Conservation (phyloP, 2,797 vertebrate species). For the Neopelma chrysocephalum region DNA sequence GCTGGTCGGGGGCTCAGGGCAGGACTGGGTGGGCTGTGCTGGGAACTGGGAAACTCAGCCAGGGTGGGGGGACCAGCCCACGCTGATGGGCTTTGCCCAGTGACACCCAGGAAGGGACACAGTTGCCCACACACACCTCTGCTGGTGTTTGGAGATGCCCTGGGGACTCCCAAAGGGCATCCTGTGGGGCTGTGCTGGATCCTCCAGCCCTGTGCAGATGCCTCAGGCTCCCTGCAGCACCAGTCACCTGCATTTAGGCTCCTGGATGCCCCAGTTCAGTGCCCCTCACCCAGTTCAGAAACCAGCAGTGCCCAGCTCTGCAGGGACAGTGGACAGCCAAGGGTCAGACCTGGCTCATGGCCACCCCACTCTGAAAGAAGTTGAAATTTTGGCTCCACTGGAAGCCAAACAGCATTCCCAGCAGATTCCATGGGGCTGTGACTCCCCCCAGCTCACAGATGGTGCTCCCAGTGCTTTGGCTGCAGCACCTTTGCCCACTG, state of each 20-base stretch:
- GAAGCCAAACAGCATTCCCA: neutral
- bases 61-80: neutral
- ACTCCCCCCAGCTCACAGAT: neutral
- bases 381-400: neutral
- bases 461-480: neutral
- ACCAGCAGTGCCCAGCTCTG: neutral
- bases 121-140: too few relatives aligned
- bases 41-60: neutral
- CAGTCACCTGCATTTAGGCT: neutral
- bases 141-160: neutral
- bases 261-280: neutral
- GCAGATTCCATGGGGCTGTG: fast-evolving
- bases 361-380: neutral
- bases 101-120: neutral
- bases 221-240: neutral
- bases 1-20: neutral
- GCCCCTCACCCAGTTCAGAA: neutral
- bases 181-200: neutral
- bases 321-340: neutral
- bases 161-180: neutral
- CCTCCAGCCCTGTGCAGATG: neutral
- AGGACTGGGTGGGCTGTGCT: neutral
- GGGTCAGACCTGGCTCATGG: neutral
- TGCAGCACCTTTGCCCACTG: neutral
- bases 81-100: neutral